These are phyloP conservation scores for Drosophila differens DNA, from an alignment of 2,888 invertebrate genomes.

Conservation along the genomic window DNA sequence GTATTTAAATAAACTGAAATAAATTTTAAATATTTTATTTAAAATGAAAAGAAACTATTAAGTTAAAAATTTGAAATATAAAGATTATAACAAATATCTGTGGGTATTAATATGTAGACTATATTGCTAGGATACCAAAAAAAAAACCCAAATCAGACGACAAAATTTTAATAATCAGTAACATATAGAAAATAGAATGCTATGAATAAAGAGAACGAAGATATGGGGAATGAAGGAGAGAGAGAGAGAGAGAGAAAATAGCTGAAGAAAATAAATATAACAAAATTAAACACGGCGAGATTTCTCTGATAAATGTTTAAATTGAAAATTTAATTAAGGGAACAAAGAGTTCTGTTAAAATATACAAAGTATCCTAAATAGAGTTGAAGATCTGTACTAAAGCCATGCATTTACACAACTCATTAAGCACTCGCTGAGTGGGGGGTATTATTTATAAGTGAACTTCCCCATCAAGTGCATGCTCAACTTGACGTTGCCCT, in stretches of 20 bases:
- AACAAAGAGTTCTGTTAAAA: background rate
- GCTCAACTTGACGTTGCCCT: slow-evolving; percentile 4
- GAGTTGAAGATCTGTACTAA: background rate
- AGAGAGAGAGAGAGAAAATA: background rate
- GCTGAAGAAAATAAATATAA: background rate
- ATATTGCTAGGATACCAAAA: background rate
- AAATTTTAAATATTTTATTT: background rate
- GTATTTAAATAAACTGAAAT: background rate
- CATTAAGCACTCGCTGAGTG: slow-evolving; percentile 16
- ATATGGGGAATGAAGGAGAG: background rate
- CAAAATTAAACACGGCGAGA: background rate
- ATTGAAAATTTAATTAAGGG: background rate
- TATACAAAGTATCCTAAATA: background rate
- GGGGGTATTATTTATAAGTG: slow-evolving; percentile 33
- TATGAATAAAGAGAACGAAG: background rate
- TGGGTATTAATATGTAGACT: background rate
- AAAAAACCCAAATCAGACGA: background rate
- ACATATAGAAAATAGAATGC: background rate
- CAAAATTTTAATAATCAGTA: background rate
- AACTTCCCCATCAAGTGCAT: slow-evolving; percentile 55
- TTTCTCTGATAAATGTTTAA: background rate
- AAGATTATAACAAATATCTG: background rate
- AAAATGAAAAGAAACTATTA: background rate
- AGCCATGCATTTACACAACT: slow-evolving; percentile 14
- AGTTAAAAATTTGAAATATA: accelerated